Percentiles rank a stretch among this genome's conserved stretches.
Conservation (phyloP, 1,140 invertebrate species). For the Rhynchophorus ferrugineus region DNA sequence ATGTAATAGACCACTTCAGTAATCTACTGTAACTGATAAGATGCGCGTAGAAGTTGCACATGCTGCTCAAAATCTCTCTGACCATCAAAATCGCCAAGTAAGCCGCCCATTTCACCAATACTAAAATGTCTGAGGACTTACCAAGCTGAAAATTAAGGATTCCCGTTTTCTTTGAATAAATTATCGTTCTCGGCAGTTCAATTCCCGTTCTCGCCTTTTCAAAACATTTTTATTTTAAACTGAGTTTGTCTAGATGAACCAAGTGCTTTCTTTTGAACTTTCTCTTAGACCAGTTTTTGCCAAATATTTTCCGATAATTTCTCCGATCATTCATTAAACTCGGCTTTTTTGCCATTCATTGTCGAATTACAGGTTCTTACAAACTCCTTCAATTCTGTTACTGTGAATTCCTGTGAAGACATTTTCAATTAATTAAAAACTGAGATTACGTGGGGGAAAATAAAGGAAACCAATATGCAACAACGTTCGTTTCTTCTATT, state of each 20-base stretch:
- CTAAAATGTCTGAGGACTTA: no score
- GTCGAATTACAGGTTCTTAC: not conserved
- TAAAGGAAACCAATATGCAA: not conserved
- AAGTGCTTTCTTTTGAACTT: not conserved
- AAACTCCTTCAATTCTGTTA: not conserved
- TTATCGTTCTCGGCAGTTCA: not conserved
- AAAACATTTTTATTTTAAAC: not conserved
- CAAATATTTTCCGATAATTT: not conserved
- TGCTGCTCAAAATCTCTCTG: not conserved
- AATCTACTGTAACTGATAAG: no score
- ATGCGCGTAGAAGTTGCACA: not conserved
- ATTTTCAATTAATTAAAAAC: not conserved
- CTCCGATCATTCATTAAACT: not conserved
- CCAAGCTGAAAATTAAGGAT: not conserved
- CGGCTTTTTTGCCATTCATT: not conserved
- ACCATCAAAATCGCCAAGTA: not conserved
- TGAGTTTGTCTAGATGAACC: not conserved
- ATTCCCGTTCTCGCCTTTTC: not conserved
- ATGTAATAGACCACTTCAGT: no score
- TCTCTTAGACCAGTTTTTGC: not conserved
- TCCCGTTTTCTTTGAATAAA: not conserved
- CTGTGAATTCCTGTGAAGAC: not conserved
- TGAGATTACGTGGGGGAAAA: not conserved
- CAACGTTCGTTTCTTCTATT: not conserved
- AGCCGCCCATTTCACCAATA: not conserved